Conservation (phyloP, 2,113 vertebrate species). For the Solea solea region DNA sequence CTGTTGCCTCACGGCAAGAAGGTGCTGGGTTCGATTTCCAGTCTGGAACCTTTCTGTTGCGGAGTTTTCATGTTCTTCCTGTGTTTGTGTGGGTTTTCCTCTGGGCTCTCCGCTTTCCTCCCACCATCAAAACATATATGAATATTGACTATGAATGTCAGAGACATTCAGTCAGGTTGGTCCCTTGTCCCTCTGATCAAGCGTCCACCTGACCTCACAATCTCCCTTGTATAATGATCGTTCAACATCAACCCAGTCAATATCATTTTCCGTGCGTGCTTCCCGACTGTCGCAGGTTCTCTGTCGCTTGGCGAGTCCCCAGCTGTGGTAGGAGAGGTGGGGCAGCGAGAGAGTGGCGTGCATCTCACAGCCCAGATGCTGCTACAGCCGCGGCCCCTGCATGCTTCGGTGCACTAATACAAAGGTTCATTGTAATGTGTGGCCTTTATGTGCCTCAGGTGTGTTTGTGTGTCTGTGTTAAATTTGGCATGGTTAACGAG, state of each 20-base stretch:
- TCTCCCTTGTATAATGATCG: no score
- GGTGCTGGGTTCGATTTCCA: no score
- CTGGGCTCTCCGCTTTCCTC: no score
- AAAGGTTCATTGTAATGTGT: constrained; percentile 62
- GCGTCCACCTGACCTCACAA: no score
- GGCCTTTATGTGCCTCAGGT: constrained; percentile 47
- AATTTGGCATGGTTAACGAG: constrained; percentile 13
- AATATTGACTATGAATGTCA: no score
- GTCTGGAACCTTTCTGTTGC: no score
- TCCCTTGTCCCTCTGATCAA: no score
- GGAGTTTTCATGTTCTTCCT: no score
- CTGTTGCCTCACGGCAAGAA: no score
- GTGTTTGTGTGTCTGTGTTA: neutral
- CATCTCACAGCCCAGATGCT: constrained; percentile 65
- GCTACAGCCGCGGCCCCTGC: constrained; percentile 46
- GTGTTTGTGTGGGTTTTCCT: no score
- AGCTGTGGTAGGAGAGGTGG: constrained; percentile 66
- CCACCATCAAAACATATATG: no score
- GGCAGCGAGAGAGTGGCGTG: constrained; percentile 24
- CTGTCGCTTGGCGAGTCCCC: constrained; percentile 51
- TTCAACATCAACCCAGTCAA: constrained; percentile 39
- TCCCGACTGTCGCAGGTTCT: constrained; percentile 48
- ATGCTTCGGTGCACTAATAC: constrained; percentile 59
- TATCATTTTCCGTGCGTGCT: constrained; percentile 55
- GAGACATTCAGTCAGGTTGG: no score